Evolutionary conservation across 2,797 vertebrate species (phyloP), one percentile per base, ranked within the genome.

Genomic region (Sebastes hopkinsi): DNA sequence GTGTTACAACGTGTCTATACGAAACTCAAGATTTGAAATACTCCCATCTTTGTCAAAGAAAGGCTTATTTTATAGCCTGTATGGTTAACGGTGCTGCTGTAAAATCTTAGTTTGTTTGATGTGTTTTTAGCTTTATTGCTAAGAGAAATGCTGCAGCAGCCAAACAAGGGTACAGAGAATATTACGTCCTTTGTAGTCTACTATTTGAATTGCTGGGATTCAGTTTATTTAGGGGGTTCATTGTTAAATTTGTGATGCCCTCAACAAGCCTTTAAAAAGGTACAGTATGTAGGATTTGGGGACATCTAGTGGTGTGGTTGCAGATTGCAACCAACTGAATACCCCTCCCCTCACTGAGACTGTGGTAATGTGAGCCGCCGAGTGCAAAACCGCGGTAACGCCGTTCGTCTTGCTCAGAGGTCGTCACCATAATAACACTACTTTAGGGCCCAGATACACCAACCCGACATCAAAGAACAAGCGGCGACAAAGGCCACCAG

Each of bases 1-100:
- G 64, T 72, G 71, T 70, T 22, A 66, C 67, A 66, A 55, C 66
- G 80, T 84, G 65, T 84, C 70, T 25, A 65, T 54, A 66, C 12
- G 52, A 79, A 77, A 25, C 22, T 76, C 23, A 69, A 68, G 16
- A n/a, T 68, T 81, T 72, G 0, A 80, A 72, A 27, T 60, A 30
- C 23, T 68, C 13, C 1, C 22, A 34, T 74, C 20, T 67, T 9
- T 68, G 29, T 75, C 5, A 77, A 73, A 71, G 18, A 29, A 30
- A 64, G 66, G n/a, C 4, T 4, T 6, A 52, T 50, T 78, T 54
- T 66, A 55, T 22, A n/a, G 70, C 32, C 56, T 16, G 32, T 64
- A 1, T 58, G 20, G 46, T 55, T 38, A 72, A 55, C 16, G 29
- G 67, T 75, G 56, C 59, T 81, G 25, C 67, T 82, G 50, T 59